A percentile compares a stretch with the other conserved stretches of the same genome.
phyloP scores from a whole-genome alignment of 2,797 vertebrate genomes.

The Varecia variegata region DNA sequence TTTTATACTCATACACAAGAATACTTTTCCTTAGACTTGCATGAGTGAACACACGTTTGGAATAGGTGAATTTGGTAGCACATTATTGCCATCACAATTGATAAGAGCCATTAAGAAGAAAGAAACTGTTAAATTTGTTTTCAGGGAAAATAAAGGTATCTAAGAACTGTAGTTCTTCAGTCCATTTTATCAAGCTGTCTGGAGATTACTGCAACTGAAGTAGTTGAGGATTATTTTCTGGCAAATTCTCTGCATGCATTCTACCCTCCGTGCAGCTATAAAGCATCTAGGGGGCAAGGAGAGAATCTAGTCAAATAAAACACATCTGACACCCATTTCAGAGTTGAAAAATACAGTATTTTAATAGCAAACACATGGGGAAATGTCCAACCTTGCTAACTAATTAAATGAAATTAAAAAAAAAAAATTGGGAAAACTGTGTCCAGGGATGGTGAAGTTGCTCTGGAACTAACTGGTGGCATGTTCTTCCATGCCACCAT shows the following conservation, averaged over 20 bases:
- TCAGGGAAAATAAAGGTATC: not conserved
- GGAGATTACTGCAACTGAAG: not conserved
- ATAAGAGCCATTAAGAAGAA: not conserved
- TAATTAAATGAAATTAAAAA: constrained; percentile 12
- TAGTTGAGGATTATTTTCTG: not conserved
- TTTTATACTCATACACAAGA: not conserved
- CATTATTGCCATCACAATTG: not conserved
- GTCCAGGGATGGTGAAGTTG: not conserved
- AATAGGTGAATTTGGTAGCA: not conserved
- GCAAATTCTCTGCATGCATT: not conserved
- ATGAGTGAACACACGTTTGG: not conserved
- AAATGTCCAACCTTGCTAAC: not conserved
- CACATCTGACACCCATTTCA: not conserved
- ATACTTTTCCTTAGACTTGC: not conserved
- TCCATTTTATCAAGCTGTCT: not conserved
- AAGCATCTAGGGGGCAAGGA: not conserved
- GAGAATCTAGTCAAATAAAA: not conserved
- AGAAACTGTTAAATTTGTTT: not conserved
- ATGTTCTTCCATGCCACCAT: not conserved
- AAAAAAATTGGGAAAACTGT: no score
- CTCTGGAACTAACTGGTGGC: not conserved
- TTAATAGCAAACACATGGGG: not conserved
- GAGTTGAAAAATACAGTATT: not conserved
- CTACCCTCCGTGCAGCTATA: not conserved
- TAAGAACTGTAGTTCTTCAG: not conserved